These are phyloP conservation scores for Apodemus speciosus DNA, from an alignment of 2,113 vertebrate species.

Conservation along the genomic window DNA sequence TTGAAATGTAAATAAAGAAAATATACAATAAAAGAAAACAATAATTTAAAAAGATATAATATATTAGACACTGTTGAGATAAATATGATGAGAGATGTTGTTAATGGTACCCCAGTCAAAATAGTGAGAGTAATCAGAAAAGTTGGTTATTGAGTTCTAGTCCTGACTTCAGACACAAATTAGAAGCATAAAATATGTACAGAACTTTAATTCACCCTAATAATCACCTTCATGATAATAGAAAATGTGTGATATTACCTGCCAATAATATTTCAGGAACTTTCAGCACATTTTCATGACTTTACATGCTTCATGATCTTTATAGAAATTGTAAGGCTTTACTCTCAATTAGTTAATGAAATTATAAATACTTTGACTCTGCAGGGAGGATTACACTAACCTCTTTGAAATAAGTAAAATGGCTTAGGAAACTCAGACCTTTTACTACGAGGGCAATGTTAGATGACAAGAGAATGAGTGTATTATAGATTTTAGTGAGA, in stretches of 20 bases:
- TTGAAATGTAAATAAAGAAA: no score
- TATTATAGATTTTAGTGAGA: neutral
- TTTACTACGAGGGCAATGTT: neutral
- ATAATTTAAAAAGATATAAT: no score
- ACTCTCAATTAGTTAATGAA: conserved; percentile 29
- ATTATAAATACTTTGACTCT: neutral
- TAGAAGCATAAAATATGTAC: neutral
- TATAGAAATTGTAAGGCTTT: conserved; percentile 25
- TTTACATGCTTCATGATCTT: neutral
- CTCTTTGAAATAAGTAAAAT: conserved; percentile 16
- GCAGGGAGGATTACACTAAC: neutral
- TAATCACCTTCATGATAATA: neutral
- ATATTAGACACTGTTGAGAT: neutral
- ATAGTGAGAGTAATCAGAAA: neutral
- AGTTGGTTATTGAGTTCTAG: neutral
- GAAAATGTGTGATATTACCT: neutral
- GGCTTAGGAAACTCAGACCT: neutral
- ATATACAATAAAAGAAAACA: no score
- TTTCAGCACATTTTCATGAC: neutral
- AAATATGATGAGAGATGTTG: neutral
- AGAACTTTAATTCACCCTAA: neutral
- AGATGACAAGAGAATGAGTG: neutral
- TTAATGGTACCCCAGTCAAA: neutral
- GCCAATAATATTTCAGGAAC: neutral
- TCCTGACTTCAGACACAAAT: neutral